A percentile compares a stretch with the other conserved stretches of the same genome.
These are phyloP conservation scores for Vollenhovia emeryi DNA, from an alignment of 1,140 invertebrate species.

Conservation along the genomic window DNA sequence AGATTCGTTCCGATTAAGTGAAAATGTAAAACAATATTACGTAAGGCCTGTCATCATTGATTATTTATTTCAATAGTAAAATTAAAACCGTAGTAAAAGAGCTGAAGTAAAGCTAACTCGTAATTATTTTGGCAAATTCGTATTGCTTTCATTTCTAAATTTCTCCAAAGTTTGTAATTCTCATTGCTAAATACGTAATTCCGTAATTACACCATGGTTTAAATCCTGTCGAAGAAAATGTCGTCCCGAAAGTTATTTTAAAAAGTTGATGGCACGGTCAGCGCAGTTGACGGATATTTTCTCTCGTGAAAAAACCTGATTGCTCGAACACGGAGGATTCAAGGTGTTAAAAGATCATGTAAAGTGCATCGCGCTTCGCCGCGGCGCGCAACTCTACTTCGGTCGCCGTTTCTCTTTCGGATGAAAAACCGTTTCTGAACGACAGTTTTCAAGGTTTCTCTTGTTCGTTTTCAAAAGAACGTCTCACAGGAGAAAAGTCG, in stretches of 20 bases:
- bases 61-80: constrained; percentile 1
- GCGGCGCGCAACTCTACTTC: neutral
- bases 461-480: neutral
- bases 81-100: neutral
- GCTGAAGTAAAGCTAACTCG: neutral
- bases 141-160: neutral
- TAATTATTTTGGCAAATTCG: neutral
- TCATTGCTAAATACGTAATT: constrained; percentile 13
- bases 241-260: neutral
- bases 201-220: neutral
- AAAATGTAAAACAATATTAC: neutral
- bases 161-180: neutral
- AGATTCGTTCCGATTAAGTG: neutral
- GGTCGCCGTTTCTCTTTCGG: neutral
- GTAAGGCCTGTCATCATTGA: neutral
- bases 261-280: neutral
- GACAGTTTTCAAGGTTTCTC: constrained; percentile 44
- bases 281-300: neutral
- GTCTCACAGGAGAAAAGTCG: constrained; percentile 2
- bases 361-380: neutral
- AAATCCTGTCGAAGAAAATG: neutral
- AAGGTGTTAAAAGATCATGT: neutral
- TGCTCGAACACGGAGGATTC: neutral
- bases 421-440: neutral
- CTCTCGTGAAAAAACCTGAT: neutral